phyloP scores from a whole-genome alignment of 2,797 vertebrate genomes.

The Rhinogobio ventralis region DNA sequence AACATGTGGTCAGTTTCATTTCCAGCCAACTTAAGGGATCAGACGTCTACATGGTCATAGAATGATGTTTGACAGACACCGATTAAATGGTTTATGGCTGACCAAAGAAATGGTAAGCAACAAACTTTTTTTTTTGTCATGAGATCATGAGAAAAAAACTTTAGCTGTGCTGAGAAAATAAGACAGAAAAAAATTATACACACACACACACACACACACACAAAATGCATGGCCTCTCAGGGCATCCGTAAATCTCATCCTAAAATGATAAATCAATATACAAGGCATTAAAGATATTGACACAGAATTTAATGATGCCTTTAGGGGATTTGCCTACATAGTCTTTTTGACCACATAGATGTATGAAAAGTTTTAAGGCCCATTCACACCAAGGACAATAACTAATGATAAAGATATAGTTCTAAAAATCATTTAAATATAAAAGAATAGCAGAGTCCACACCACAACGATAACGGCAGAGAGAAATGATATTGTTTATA shows the following conservation, averaged over 20 bases:
- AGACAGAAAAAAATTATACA: background rate
- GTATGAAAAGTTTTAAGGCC: background rate
- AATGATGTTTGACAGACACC: background rate
- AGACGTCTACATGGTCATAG: background rate
- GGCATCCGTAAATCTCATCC: background rate
- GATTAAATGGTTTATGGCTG: background rate
- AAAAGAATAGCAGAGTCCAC: too few relatives aligned
- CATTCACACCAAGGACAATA: too few relatives aligned
- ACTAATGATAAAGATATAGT: too few relatives aligned
- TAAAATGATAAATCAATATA: background rate
- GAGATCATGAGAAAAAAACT: conserved; percentile 15
- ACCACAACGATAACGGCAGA: background rate
- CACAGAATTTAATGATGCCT: background rate
- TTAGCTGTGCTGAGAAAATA: background rate
- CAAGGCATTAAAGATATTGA: background rate
- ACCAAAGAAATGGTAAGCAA: conserved; percentile 1
- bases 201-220: background rate
- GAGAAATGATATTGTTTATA: background rate
- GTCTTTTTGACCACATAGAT: background rate
- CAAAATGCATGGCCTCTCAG: background rate
- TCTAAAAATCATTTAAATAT: too few relatives aligned
- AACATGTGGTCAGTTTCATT: background rate
- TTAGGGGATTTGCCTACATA: background rate
- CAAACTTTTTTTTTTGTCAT: background rate
- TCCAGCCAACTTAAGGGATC: background rate